These are phyloP conservation scores for Pimephales promelas DNA, from an alignment of 2,113 vertebrate species.

Conservation along the genomic window DNA sequence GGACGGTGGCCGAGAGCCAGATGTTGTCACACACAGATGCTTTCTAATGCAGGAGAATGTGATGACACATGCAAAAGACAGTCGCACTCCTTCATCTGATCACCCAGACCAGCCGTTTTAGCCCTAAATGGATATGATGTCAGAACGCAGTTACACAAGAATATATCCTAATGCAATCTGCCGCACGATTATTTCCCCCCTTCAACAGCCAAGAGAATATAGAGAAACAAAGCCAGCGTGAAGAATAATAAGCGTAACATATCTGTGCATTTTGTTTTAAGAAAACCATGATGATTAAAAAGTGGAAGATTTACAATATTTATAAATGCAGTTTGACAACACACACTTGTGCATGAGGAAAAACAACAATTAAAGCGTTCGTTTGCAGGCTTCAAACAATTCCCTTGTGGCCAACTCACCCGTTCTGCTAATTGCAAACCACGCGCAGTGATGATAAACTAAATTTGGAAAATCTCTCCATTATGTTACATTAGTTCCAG, in stretches of 20 bases:
- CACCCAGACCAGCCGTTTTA: neutral
- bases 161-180: neutral
- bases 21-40: conserved; percentile 48
- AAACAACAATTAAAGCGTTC: conserved; percentile 22
- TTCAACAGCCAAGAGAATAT: neutral
- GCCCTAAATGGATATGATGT: neutral
- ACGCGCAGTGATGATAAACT: conserved; percentile 7
- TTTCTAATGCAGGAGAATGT: conserved; percentile 34
- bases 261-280: conserved; percentile 10
- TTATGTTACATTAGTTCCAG: conserved; percentile 36
- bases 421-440: conserved; percentile 22
- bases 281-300: neutral
- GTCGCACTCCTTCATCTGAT: neutral
- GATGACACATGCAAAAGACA: conserved; percentile 45
- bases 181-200: neutral
- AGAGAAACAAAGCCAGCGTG: conserved; percentile 7
- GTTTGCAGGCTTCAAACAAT: conserved; percentile 6
- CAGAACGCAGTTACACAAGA: conserved; percentile 6
- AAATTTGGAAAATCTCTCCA: conserved; percentile 23
- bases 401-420: too few species aligned
- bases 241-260: neutral
- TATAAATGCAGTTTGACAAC: neutral
- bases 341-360: neutral
- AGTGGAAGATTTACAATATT: neutral
- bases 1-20: conserved; percentile 37